Evolutionary conservation across 35 echinoderm and acorn worm genomes (phyloP).

Genomic region (Acanthaster planci): DNA sequence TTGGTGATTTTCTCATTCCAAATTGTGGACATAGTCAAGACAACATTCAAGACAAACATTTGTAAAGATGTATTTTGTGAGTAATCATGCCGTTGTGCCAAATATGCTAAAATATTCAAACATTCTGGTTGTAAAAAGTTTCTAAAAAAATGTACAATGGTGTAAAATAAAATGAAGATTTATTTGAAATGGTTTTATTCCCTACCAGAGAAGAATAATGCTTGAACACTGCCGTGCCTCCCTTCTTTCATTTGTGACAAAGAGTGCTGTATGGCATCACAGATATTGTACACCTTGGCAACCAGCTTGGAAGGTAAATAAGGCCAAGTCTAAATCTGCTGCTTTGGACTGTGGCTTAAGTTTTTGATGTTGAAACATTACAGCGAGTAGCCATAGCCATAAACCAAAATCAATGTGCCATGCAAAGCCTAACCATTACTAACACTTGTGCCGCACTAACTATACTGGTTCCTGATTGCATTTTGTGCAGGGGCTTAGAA

Average conservation of each 20-base stretch:
- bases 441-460: no score
- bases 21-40: not conserved
- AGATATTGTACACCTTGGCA: not conserved
- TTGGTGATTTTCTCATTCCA: constrained; percentile 13
- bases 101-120: not conserved
- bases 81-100: not conserved
- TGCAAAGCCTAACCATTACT: no score
- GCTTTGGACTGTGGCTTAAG: no score
- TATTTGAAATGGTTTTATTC: not conserved
- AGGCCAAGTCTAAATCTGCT: no score
- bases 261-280: constrained; percentile 12
- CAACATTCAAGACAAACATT: not conserved
- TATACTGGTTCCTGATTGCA: no score
- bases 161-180: not conserved
- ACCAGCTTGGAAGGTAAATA: no score
- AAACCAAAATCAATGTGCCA: no score
- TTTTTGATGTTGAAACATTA: no score
- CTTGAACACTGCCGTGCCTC: constrained; percentile 15
- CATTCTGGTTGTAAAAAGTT: no score
- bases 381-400: no score
- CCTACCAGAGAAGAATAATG: not conserved
- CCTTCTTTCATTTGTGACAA: constrained; percentile 7
- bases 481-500: no score
- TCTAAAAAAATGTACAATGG: constrained; percentile 5
- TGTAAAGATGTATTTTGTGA: no score